Conservation (phyloP, 2,888 invertebrate species). For the Bembecia ichneumoniformis region DNA sequence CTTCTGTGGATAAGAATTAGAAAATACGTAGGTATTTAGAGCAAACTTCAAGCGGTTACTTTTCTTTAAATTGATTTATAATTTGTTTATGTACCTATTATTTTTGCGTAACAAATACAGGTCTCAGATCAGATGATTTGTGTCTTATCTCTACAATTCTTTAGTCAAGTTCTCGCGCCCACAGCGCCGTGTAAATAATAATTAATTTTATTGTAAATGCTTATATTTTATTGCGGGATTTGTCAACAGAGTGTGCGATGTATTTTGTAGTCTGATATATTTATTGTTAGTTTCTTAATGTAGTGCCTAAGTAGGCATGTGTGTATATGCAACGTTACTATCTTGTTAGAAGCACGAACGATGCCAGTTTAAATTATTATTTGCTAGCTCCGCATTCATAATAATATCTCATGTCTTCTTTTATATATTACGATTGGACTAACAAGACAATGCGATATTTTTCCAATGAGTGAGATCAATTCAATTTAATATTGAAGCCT, state of each 20-base stretch:
- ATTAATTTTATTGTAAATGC: conserved; percentile 74
- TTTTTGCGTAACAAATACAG: no score
- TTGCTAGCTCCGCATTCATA: conserved; percentile 18
- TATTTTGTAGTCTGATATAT: conserved; percentile 65
- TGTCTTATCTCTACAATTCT: conserved; percentile 28
- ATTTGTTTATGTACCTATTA: no score
- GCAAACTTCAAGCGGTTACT: no score
- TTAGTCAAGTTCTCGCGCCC: conserved; percentile 41
- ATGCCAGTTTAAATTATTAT: conserved; percentile 34
- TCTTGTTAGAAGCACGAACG: conserved; percentile 4
- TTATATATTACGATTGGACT: neutral
- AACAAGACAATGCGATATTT: conserved; percentile 1
- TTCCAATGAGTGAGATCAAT: no score
- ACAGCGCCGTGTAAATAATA: conserved; percentile 70
- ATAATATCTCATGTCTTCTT: conserved; percentile 9
- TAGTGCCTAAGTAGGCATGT: conserved; percentile 49
- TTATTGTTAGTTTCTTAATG: conserved; percentile 64
- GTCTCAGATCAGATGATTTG: no score
- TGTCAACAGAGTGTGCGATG: conserved; percentile 70
- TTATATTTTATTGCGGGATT: conserved; percentile 73
- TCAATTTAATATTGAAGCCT: no score
- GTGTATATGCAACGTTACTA: conserved; percentile 17
- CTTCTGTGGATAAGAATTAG: no score
- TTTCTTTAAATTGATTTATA: no score
- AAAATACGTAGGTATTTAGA: no score